Evolutionary conservation across 1,140 invertebrate genomes (phyloP).

Genomic region (Drosophila oshimai): DNA sequence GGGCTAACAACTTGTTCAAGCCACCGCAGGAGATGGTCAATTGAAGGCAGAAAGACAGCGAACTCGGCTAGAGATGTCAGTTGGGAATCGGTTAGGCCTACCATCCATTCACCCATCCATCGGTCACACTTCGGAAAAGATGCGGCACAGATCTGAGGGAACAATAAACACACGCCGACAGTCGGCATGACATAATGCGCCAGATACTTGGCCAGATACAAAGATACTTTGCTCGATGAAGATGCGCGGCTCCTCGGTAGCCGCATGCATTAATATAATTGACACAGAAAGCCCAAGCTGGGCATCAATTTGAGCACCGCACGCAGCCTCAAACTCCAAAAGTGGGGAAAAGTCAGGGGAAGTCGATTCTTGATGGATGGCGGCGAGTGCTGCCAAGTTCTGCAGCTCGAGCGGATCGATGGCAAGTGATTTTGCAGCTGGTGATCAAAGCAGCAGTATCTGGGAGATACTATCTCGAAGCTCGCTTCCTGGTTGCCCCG

Average conservation of each 20-base stretch:
- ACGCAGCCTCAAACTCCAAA: conserved; percentile 27
- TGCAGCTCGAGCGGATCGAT: conserved; percentile 43
- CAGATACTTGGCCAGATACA: conserved; percentile 39
- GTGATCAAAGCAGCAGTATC: conserved; percentile 50
- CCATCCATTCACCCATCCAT: background rate
- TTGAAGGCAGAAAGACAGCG: background rate
- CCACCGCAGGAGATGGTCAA: conserved; percentile 24
- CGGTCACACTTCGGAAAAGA: conserved; percentile 6
- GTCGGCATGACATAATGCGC: conserved; percentile 51
- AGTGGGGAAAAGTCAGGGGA: background rate
- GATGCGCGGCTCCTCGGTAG: conserved; percentile 29
- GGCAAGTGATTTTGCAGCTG: conserved; percentile 73
- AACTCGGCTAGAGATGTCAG: background rate
- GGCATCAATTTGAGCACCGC: conserved; percentile 55
- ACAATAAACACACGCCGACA: conserved; percentile 46
- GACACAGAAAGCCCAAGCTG: conserved; percentile 71
- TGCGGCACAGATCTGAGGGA: conserved; percentile 59
- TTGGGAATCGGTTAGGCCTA: background rate
- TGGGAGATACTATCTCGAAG: conserved; percentile 10
- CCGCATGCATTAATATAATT: conserved; percentile 78
- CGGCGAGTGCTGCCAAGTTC: conserved; percentile 30
- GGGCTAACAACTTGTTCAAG: conserved; percentile 8
- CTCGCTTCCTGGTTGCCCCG: conserved; percentile 67
- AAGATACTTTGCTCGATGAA: conserved; percentile 24
- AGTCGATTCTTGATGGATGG: conserved; percentile 34